A percentile compares a stretch with the other conserved stretches of the same genome.
Evolutionary conservation across 2,888 invertebrate genomes (phyloP).

Genomic region (Endotricha flammealis): DNA sequence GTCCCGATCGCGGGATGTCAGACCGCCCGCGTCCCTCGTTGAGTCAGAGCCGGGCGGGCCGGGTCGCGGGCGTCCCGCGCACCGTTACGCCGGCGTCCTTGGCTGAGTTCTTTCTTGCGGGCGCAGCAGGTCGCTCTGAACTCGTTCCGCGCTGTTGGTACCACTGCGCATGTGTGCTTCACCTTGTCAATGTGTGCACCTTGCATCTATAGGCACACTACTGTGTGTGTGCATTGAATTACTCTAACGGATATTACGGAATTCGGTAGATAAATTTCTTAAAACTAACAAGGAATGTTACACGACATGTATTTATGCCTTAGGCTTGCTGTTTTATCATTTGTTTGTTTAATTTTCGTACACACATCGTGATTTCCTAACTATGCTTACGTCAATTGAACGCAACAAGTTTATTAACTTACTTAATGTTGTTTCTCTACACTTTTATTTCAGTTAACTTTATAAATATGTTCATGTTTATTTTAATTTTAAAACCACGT

Average conservation of each 20-base stretch:
- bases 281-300: constrained; percentile 33
- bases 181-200: constrained; percentile 26
- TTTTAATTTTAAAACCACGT: too few species aligned
- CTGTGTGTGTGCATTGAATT: constrained; percentile 47
- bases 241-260: constrained; percentile 76
- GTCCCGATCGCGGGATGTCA: constrained; percentile 37
- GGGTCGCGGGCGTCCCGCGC: constrained; percentile 29
- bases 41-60: constrained; percentile 16
- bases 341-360: too few species aligned
- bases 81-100: constrained; percentile 77
- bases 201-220: constrained; percentile 6
- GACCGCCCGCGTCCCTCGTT: constrained; percentile 13
- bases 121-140: constrained; percentile 69
- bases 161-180: constrained; percentile 57
- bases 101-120: constrained; percentile 76
- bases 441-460: too few species aligned
- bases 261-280: constrained; percentile 61
- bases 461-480: too few species aligned
- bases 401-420: too few species aligned
- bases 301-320: constrained; percentile 7
- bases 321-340: too few species aligned
- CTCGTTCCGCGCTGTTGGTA: constrained; percentile 63
- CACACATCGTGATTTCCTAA: too few species aligned
- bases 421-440: too few species aligned
- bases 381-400: too few species aligned